Evolutionary conservation across 1,140 invertebrate genomes (phyloP), one percentile per base, ranked within the genome.

Genomic region (Ceratoteleas bidentatus): DNA sequence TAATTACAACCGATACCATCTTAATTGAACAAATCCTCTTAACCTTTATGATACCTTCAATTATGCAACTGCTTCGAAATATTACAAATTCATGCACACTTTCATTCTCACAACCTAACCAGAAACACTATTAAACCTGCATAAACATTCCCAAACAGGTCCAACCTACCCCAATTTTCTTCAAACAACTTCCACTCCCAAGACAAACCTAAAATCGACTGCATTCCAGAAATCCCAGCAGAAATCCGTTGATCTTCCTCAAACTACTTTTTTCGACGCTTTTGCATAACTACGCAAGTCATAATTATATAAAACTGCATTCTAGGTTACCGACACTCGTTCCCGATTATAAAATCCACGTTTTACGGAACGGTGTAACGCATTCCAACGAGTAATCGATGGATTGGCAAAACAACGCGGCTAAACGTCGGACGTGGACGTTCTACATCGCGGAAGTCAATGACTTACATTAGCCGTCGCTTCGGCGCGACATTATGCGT

Each of bases 241-340:
- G 24, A 24, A 24, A 1, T 24, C 24, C 24, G 24, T 24, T 24
- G 4, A 24, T 24, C 24, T 24, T 24, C 24, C 24, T 24, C 24
- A 24, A 24, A 24, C 24, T 24, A 15, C 15, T 56, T 66, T 68
- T 52, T 56, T 24, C 32, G 24, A 11, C 33, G 38, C 52, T 58
- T 52, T 65, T 52, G 72, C 72, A 75, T 66, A 65, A 76, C 66
- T 68, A 38, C 9, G 45, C 62, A 38, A 61, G 38, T 49, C 36
- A 68, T 62, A 68, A 77, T 77, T 77, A 57, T 50, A 77, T 57
- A 62, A 61, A 61, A 54, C 33, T 53, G 40, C 64, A 77, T 77
- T 77, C 43, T 57, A 49, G 74, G 14, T 69, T 62, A 47, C 43
- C n/a, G 49, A 72, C 52, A 57, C 62, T 60, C 34, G 38, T 47